Base-by-base conservation (phyloP, 2,888 invertebrate genomes). In the Lumbricus terrestris region DNA sequence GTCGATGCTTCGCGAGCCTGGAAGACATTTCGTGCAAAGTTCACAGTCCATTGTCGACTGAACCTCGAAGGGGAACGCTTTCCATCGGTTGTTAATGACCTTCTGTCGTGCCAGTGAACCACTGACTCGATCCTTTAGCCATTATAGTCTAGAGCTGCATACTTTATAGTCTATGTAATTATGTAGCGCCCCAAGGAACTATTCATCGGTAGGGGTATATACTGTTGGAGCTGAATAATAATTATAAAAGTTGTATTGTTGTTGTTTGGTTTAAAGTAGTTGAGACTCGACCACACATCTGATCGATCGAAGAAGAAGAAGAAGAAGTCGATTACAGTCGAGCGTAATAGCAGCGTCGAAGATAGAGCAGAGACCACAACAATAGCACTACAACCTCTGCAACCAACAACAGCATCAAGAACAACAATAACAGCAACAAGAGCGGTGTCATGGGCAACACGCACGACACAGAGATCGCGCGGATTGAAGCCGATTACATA, bases 401-500 rank as follows among this genome's bases (percentile, higher is more conserved):
- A 2, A 13, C 29, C 23, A 13, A 4, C 54, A 54, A 29, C 69
- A 69, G n/a, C 69, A 69, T 0, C 69, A 69, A 69, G 29, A 69
- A 8, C 69, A n/a, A 69, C 69, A 69, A 69, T n/a, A n/a, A 69
- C 16, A 69, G 69, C 69, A 13, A 69, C 69, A 69, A n/a, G 29
- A 69, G 69, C 69, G 69, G 29, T 69, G 69, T 69, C 69, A 88
- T 88, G 88, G 88, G 88, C 33, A 88, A 88, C 42, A 88, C 88
- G 29, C 88, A 88, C 42, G 88, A 88, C 42, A 88, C 88, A 34
- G 88, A 88, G 33, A 88, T 88, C 47, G 88, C 88, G 33, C 88
- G 88, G 42, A 40, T 88, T 34, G 88, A 88, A 47, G 88, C 88
- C 42, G 88, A 88, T 40, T 88, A 40, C 33, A 88, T 88, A 18